Evolutionary conservation across 1,140 invertebrate genomes (phyloP).

Genomic region (Vollenhovia emeryi): DNA sequence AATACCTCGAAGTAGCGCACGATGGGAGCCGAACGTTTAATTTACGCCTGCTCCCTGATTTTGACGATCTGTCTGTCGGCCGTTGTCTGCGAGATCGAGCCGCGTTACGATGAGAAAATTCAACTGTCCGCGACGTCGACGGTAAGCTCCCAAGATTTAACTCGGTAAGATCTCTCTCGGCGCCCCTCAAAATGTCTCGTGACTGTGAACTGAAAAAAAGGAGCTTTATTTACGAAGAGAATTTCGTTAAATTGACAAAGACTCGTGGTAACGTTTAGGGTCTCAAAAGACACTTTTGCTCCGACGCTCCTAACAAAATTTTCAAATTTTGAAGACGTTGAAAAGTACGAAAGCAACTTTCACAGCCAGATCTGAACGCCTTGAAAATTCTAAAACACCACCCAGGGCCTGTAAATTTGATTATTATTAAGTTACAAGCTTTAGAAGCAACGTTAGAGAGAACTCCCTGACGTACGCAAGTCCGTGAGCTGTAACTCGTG

Average conservation of each 20-base stretch:
- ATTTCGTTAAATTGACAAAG: not conserved
- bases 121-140: constrained; percentile 55
- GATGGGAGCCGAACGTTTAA: constrained; percentile 1
- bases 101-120: constrained; percentile 59
- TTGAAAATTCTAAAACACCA: not conserved
- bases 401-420: not conserved
- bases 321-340: constrained; percentile 31
- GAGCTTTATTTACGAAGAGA: not conserved
- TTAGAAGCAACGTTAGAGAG: not conserved
- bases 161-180: not conserved
- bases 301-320: not conserved
- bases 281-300: constrained; percentile 14
- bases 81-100: constrained; percentile 49
- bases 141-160: constrained; percentile 40
- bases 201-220: not conserved
- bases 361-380: not conserved
- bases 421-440: not conserved
- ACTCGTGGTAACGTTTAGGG: not conserved
- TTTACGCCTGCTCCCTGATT: not conserved
- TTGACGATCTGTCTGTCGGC: not conserved
- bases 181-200: not conserved
- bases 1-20: not conserved
- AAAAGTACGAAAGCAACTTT: not conserved
- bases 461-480: too few relatives aligned
- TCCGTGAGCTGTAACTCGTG: too few relatives aligned